Conservation (phyloP, 2,113 vertebrate species). For the Ciconia boyciana region DNA sequence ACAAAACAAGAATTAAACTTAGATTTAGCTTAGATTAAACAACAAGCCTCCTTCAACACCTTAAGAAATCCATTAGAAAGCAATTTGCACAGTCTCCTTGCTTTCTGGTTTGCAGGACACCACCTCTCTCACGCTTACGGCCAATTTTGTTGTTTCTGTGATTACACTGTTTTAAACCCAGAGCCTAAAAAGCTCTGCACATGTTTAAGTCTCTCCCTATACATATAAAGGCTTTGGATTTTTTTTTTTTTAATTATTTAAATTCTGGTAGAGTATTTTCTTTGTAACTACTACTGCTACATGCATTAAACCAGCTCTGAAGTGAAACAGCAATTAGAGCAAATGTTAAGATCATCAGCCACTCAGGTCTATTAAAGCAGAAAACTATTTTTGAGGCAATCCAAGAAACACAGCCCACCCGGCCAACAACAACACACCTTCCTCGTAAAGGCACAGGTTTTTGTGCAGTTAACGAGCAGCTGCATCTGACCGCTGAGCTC, state of each 20-base stretch:
- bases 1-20: background rate
- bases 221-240: background rate
- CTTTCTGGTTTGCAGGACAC: background rate
- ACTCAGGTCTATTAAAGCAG: conserved; percentile 36
- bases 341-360: conserved; percentile 11
- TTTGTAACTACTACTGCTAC: background rate
- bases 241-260: background rate
- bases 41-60: background rate
- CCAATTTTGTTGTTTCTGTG: background rate
- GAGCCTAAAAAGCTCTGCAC: background rate
- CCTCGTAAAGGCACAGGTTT: background rate
- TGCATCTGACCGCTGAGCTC: background rate
- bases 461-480: background rate
- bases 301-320: background rate
- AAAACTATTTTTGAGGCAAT: conserved; percentile 31
- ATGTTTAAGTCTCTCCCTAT: background rate
- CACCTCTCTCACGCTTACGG: background rate
- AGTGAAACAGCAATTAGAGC: background rate
- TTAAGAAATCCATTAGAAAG: background rate
- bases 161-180: background rate
- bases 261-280: background rate
- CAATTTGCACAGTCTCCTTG: background rate
- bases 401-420: conserved; percentile 40
- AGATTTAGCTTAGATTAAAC: background rate
- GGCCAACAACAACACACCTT: conserved; percentile 27